These are phyloP conservation scores for Cerastis rubricosa DNA, from an alignment of 2,888 invertebrate genomes.

Conservation along the genomic window DNA sequence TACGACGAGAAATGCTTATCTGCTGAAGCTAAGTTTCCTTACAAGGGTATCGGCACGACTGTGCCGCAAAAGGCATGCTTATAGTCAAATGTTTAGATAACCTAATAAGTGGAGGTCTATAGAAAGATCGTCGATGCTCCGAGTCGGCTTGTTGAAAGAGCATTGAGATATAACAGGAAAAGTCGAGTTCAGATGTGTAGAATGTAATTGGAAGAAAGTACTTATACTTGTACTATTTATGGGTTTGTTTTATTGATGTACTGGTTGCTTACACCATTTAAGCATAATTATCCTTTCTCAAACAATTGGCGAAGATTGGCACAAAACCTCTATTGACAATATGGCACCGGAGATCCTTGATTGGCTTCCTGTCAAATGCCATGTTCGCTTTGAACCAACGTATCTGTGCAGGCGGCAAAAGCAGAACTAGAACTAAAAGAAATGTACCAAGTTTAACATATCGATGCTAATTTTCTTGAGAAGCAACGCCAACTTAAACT, in stretches of 20 bases:
- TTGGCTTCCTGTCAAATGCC: not conserved
- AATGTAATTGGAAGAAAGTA: slow-evolving; percentile 21
- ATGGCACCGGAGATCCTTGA: too few relatives aligned
- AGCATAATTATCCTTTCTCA: not conserved
- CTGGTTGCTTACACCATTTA: not conserved
- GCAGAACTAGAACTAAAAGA: too few relatives aligned
- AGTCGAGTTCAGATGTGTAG: not conserved
- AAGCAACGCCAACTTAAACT: too few relatives aligned
- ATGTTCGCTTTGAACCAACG: too few relatives aligned
- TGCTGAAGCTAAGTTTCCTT: slow-evolving; percentile 49
- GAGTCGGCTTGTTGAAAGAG: slow-evolving; percentile 43
- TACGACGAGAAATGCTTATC: slow-evolving; percentile 59
- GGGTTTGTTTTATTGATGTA: not conserved
- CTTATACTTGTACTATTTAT: too few relatives aligned
- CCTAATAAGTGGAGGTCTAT: slow-evolving; percentile 60
- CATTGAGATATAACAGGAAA: slow-evolving; percentile 27
- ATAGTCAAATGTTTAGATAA: slow-evolving; percentile 67
- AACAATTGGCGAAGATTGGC: too few relatives aligned
- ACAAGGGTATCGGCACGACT: slow-evolving; percentile 64
- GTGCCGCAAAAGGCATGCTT: slow-evolving; percentile 63
- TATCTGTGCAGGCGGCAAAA: too few relatives aligned
- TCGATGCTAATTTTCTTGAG: too few relatives aligned
- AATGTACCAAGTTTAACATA: too few relatives aligned
- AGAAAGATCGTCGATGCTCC: slow-evolving; percentile 52
- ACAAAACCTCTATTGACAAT: not conserved